Base-by-base conservation (phyloP, 2,113 vertebrate species). In the Eurypyga helias region DNA sequence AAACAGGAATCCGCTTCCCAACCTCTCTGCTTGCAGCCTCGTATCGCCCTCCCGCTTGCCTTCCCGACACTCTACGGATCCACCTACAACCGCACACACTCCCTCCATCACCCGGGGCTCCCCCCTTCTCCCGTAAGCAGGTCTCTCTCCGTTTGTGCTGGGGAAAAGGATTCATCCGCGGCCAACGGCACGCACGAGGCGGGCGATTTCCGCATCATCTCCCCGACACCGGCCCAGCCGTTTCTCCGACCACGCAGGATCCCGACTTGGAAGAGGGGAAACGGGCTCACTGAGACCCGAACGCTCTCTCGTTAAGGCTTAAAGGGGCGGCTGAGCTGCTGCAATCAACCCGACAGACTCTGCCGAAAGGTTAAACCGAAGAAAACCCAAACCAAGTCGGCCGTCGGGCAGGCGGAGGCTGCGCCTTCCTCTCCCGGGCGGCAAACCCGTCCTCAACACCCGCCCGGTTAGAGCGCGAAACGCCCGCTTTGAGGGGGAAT, bases 251-350 rank as follows among this genome's bases (percentile, higher is more conserved):
- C 76, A 51, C 5, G 0, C 67, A 33, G 75, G 43, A 45, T 18
- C 70, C 57, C 11, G 1, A 26, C 45, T 18, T 28, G 36, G 38
- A 61, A 64, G 3, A 64, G 4, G 76, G 19, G 46, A 43, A 82
- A 89, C 4, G 25, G 29, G 45, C 79, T 83, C 80, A 38, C 31
- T 2, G 3, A 90, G 67, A 89, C 81, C 90, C 23, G 24, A 73
- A 82, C 29, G n/a, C 29, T 72, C 73, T 81, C 90, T 82, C 2
- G 0, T 84, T 95, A 96, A 97, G 96, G 97, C 92, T 95, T 87
- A 66, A 92, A 75, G 60, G 23, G 88, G 88, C 72, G 34, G 25
- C 45, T 93, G 80, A 70, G 64, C 49, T 93, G 94, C 94, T 84
- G 96, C 90, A 26, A 85, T 12, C 49, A 46, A 83, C 79, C 96